These are phyloP conservation scores for Centruroides sculpturatus DNA, from an alignment of 1,140 invertebrate genomes.

Conservation along the genomic window DNA sequence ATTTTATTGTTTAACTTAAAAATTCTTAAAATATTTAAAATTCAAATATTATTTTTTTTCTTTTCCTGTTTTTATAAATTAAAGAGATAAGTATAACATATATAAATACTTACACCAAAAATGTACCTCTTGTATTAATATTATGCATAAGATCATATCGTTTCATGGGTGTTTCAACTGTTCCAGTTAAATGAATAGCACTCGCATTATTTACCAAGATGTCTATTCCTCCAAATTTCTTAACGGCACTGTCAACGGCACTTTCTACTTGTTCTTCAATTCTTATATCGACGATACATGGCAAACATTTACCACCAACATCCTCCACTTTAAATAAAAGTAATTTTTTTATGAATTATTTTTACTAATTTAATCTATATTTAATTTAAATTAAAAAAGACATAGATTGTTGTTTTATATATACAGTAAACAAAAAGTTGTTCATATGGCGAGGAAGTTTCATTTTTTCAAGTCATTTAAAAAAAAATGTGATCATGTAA, in stretches of 20 bases:
- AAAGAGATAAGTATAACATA: neutral
- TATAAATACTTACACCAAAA: constrained; percentile 55
- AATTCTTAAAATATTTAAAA: too few species aligned
- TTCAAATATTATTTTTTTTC: too few species aligned
- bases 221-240: constrained; percentile 92
- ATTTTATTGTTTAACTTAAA: too few species aligned
- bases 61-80: too few species aligned
- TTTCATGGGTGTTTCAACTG: constrained; percentile 84
- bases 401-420: too few species aligned
- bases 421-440: too few species aligned
- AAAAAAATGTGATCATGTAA: too few species aligned
- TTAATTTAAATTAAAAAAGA: too few species aligned
- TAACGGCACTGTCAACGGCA: constrained; percentile 74
- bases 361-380: too few species aligned
- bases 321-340: constrained; percentile 53
- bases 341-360: too few species aligned
- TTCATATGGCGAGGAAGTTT: too few species aligned
- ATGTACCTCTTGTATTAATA: constrained; percentile 83
- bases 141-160: constrained; percentile 85
- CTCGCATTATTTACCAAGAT: constrained; percentile 93
- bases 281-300: constrained; percentile 87
- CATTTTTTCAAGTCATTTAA: too few species aligned
- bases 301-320: constrained; percentile 74
- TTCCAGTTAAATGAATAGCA: constrained; percentile 82
- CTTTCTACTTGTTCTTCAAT: constrained; percentile 64